Evolutionary conservation across 2,888 invertebrate species (phyloP).

Genomic region (Erebia ligea): DNA sequence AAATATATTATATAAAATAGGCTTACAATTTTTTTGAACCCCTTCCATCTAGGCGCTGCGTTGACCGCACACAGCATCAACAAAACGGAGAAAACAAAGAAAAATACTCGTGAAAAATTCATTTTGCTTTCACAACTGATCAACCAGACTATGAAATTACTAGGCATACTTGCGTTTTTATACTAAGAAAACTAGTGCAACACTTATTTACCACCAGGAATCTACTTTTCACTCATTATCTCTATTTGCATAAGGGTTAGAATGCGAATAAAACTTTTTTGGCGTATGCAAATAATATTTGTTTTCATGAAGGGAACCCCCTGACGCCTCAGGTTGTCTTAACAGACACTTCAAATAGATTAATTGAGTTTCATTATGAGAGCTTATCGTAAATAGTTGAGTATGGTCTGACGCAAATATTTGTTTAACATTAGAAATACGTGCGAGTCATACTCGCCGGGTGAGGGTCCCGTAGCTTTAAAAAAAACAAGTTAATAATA

Average conservation of each 20-base stretch:
- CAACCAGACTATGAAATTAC: not conserved
- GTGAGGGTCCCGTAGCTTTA: too few relatives aligned
- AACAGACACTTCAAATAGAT: not conserved
- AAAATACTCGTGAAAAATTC: constrained; percentile 54
- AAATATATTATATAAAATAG: too few relatives aligned
- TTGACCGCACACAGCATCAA: constrained; percentile 48
- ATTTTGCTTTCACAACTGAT: constrained; percentile 39
- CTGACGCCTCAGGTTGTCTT: not conserved
- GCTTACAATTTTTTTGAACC: constrained; percentile 63
- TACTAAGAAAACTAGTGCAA: constrained; percentile 15
- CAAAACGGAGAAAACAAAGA: constrained; percentile 52
- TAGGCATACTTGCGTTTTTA: constrained; percentile 8
- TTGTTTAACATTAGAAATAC: not conserved
- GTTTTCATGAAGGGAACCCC: not conserved
- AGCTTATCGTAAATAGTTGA: not conserved
- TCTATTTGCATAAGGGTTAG: not conserved
- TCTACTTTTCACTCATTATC: not conserved
- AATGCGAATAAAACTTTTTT: not conserved
- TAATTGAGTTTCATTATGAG: not conserved
- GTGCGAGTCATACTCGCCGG: too few relatives aligned
- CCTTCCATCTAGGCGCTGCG: constrained; percentile 53
- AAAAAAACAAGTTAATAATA: too few relatives aligned
- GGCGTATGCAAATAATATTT: not conserved
- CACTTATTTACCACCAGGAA: constrained; percentile 3
- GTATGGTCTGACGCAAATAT: not conserved